Evolutionary conservation across 2,113 vertebrate species (phyloP).

Genomic region (Chloropsis hardwickii): DNA sequence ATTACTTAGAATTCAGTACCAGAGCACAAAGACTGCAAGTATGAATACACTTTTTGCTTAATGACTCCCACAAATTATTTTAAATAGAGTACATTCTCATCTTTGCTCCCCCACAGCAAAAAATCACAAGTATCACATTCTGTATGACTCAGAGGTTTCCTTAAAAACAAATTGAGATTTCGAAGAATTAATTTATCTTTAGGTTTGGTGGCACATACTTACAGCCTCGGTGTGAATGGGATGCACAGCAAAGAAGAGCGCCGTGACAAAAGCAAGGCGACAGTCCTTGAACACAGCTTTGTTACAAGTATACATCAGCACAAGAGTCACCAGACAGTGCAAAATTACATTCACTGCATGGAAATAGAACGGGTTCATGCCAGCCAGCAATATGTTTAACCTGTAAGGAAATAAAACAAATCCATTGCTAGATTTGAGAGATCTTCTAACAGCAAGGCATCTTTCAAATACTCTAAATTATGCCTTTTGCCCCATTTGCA

Average conservation of each 20-base stretch:
- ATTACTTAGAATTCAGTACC: not conserved
- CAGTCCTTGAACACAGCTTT: conserved; percentile 82
- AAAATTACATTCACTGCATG: conserved; percentile 87
- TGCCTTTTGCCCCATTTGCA: not conserved
- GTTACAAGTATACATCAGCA: conserved; percentile 88
- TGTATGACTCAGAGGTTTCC: not conserved
- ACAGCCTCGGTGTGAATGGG: conserved; percentile 96
- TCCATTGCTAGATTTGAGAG: not conserved
- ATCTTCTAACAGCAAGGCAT: not conserved
- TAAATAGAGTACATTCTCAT: not conserved
- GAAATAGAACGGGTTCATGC: conserved; percentile 90
- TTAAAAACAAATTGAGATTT: not conserved
- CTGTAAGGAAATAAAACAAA: conserved; percentile 64
- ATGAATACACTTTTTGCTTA: not conserved
- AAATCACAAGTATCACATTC: not conserved
- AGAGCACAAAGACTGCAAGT: not conserved
- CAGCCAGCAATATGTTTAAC: conserved; percentile 87
- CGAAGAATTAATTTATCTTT: not conserved
- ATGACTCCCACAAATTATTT: not conserved
- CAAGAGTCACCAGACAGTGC: conserved; percentile 85
- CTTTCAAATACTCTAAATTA: not conserved
- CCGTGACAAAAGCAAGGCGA: conserved; percentile 81
- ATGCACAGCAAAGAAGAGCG: conserved; percentile 90
- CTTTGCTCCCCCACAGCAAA: not conserved
- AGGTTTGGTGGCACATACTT: conserved; percentile 69